These are phyloP conservation scores for Virgularia gustaviana DNA, from an alignment of 92 coral and sea anemone genomes.

Conservation along the genomic window DNA sequence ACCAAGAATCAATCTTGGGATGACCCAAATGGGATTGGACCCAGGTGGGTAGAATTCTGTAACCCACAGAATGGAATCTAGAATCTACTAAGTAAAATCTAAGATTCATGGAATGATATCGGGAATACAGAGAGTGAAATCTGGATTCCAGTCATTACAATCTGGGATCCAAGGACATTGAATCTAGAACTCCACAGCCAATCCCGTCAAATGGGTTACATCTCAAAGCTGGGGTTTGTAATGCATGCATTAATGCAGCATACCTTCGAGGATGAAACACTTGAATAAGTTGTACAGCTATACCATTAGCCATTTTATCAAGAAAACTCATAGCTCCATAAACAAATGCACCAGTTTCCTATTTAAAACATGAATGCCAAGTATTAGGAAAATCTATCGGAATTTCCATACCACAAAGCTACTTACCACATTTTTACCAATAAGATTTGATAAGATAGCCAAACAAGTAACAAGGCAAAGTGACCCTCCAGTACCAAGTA, in stretches of 20 bases:
- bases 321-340: constrained; percentile 96
- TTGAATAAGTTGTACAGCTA: constrained; percentile 75
- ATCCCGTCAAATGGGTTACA: not conserved
- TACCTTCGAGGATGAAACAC: constrained; percentile 60
- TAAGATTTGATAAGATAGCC: constrained; percentile 82
- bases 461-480: constrained; percentile 81
- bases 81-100: not conserved
- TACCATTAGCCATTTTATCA: constrained; percentile 87
- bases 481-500: constrained; percentile 87
- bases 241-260: no score
- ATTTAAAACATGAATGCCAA: not conserved
- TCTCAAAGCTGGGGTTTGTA: not conserved
- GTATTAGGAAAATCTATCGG: not conserved
- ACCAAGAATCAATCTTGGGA: not conserved
- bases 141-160: no score
- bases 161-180: not conserved
- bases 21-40: not conserved
- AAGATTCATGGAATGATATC: not conserved
- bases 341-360: constrained; percentile 96
- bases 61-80: not conserved
- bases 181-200: not conserved
- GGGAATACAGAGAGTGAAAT: not conserved
- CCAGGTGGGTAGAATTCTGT: not conserved
- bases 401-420: not conserved
- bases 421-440: constrained; percentile 90